Evolutionary conservation across 2,797 vertebrate species (phyloP).

Genomic region (Saxicola maurus): DNA sequence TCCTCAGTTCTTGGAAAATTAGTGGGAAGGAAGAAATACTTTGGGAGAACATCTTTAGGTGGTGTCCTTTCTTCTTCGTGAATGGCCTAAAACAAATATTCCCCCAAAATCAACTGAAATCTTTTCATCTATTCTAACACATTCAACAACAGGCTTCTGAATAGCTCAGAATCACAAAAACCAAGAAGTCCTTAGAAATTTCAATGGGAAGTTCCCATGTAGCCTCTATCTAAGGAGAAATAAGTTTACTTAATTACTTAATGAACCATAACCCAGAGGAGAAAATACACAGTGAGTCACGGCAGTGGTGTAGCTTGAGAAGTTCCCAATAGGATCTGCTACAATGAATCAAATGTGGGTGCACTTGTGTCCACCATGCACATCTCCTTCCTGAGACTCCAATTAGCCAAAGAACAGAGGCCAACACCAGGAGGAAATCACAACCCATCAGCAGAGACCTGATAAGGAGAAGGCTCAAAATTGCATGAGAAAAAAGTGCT

Average conservation of each 20-base stretch:
- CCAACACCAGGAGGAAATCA: not conserved
- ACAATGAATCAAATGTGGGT: not conserved
- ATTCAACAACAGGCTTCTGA: not conserved
- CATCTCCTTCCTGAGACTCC: not conserved
- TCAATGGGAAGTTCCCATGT: not conserved
- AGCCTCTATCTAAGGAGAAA: not conserved
- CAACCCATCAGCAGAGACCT: not conserved
- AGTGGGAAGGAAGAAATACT: not conserved
- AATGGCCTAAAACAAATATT: not conserved
- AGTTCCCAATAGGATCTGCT: not conserved
- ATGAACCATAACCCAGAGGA: not conserved
- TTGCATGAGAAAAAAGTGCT: not conserved
- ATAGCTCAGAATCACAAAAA: not conserved
- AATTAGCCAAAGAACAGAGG: not conserved
- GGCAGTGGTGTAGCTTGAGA: not conserved
- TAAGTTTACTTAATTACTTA: not conserved
- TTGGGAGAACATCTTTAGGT: not conserved
- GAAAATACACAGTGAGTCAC: not conserved
- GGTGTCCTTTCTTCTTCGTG: not conserved
- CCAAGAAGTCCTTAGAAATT: not conserved
- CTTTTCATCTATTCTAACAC: not conserved
- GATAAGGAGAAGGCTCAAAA: not conserved
- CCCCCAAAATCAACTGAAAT: not conserved
- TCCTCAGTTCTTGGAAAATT: not conserved
- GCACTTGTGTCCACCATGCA: accelerated